Base-by-base conservation (phyloP, 2,113 vertebrate genomes). In the Paratilapia polleni region DNA sequence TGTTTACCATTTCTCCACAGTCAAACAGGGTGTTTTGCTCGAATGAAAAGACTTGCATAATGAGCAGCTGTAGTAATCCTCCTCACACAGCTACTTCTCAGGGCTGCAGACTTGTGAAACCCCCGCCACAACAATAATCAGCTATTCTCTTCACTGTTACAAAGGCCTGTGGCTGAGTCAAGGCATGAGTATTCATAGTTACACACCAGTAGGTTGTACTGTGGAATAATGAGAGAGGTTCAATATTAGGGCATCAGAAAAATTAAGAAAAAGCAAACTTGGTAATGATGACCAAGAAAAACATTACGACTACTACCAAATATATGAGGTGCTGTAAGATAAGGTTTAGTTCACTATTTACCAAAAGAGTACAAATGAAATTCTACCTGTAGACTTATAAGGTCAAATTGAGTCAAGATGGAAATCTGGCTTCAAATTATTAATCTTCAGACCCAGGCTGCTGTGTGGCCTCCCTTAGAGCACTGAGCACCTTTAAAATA, bases 51-150 rank as follows among this genome's bases (percentile, higher is more conserved):
- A 36, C 56, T 85, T 81, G 34, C 43, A 73, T 81, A 88, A 89
- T 68, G 36, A 85, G 85, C 80, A 83, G 63, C 26, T 11, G 54
- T 31, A 15, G 61, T 91, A 93, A 88, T 91, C 92, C 88, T 84
- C 56, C 80, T 86, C 75, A 66, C 58, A 83, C 87, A 22, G 87
- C 87, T 41, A 85, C 84, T 80, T 79, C 83, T 92, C 84, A 74
- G 54, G 22, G 49, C 58, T 3, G 24, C 59, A 63, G 60, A 63
- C 83, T 90, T 92, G 64, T 43, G 64, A 89, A 91, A 80, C 19
- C 38, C 47, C 59, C 41, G 12, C 38, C 34, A 60, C 41, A 80
- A 85, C 56, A 86, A 86, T 56, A 86, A 85, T 20, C 77, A 73
- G 56, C 62, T 82, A 62, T 73, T 84, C 56, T 84, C 60, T 56